phyloP scores from a whole-genome alignment of 2,797 vertebrate genomes.

The Coendou prehensilis region DNA sequence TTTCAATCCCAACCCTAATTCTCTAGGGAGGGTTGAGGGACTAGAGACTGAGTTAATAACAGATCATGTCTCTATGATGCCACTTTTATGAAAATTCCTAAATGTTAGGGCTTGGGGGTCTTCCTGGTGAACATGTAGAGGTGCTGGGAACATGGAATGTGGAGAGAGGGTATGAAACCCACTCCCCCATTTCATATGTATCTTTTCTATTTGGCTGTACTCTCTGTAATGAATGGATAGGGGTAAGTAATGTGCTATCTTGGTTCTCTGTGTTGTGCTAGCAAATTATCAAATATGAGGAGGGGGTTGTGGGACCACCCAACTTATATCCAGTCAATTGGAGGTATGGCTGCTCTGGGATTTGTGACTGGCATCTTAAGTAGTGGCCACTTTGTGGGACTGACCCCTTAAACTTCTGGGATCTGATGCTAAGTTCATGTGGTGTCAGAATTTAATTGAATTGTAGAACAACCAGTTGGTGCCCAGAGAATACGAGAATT shows the following conservation, averaged over 20 bases:
- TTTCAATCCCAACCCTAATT: not conserved
- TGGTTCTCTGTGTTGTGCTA: constrained; percentile 9
- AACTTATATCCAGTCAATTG: not conserved
- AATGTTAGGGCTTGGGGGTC: not conserved
- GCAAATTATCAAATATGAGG: not conserved
- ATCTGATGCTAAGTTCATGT: not conserved
- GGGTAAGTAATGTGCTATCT: not conserved
- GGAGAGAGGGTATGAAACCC: not conserved
- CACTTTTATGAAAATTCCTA: not conserved
- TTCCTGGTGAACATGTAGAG: not conserved
- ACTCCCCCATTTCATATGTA: not conserved
- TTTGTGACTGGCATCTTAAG: not conserved
- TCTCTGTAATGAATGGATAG: not conserved
- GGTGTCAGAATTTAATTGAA: not conserved
- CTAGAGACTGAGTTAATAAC: not conserved
- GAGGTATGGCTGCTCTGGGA: not conserved
- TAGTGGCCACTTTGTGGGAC: not conserved
- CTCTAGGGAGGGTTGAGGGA: not conserved
- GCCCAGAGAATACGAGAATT: not conserved
- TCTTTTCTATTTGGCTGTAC: not conserved
- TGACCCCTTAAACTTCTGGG: not conserved
- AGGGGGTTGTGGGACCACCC: not conserved
- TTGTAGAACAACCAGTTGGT: not conserved
- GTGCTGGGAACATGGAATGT: not conserved
- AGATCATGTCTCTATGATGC: not conserved